Evolutionary conservation across 2,113 vertebrate species (phyloP), one percentile per base, ranked within the genome.

Genomic region (Corynorhinus townsendii): DNA sequence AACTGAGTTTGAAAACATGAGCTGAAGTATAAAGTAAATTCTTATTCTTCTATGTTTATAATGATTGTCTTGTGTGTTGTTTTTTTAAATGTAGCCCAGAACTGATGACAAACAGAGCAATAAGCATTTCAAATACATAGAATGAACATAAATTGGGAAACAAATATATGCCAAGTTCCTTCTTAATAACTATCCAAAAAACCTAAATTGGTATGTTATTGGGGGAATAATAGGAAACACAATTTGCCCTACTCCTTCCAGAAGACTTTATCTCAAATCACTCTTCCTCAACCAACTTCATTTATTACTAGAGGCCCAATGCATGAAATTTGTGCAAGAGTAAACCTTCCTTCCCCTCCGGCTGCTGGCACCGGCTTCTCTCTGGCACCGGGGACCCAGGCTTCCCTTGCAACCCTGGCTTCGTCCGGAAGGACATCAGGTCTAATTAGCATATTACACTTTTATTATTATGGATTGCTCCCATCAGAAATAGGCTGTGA

Each of bases 1-100:
- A 89, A 80, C n/a, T 79, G 30, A 84, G 92, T 94, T 90, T 94
- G 64, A 93, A 96, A 94, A 88, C 76, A 35, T 93, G 72, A 97
- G 89, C 45, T 20, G 10, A 79, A 91, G 66, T 7, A 45, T 47
- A 95, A 93, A 81, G 45, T 84, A 76, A 81, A 87, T 94, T 80
- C 77, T 84, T 81, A 87, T 93, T 68, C 88, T 77, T 47, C 19
- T 80, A 62, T 22, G 8, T 79, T 45, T 40, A 86, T 40, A 93
- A 64, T 76, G 30, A 79, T 8, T 2, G 8, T 16, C 77, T 62
- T 28, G 10, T 62, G 59, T 56, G 54, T 56, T 56, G 49, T 56
- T 54, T 16, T 45, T 91, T 93, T 14, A 71, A 77, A 69, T 15
- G 82, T 6, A 79, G 43, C 19, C 11, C 17, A 40, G 16, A 86